Percentiles rank a stretch among this genome's conserved stretches.
phyloP scores from a whole-genome alignment of 1,140 invertebrate genomes.

The Augochlora pura region DNA sequence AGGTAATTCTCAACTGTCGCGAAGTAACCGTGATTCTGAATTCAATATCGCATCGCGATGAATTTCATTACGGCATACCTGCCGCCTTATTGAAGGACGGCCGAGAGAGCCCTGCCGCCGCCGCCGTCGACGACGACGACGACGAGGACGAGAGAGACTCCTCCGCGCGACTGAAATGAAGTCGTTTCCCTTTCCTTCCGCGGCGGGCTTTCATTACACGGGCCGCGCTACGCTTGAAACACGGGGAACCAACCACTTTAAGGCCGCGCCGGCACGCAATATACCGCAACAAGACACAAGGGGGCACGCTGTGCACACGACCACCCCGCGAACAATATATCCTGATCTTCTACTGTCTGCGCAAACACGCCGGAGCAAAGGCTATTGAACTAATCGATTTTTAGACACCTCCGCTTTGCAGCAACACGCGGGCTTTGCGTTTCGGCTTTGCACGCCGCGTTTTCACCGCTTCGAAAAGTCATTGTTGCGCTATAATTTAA shows the following conservation, averaged over 20 bases:
- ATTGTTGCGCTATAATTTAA: too few relatives aligned
- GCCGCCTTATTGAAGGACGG: constrained; percentile 25
- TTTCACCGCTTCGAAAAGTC: too few relatives aligned
- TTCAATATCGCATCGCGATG: constrained; percentile 44
- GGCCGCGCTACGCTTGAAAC: not conserved
- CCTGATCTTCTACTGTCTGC: not conserved
- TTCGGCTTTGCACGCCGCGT: too few relatives aligned
- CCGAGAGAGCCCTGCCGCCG: too few relatives aligned
- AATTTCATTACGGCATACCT: constrained; percentile 45
- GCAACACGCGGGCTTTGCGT: too few relatives aligned
- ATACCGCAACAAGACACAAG: not conserved
- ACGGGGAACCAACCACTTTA: not conserved
- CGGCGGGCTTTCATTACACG: constrained; percentile 19
- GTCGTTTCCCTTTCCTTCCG: not conserved
- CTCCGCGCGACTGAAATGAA: constrained; percentile 16
- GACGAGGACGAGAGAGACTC: constrained; percentile 15
- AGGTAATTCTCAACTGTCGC: constrained; percentile 35
- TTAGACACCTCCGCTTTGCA: too few relatives aligned
- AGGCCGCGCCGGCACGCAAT: constrained; percentile 4
- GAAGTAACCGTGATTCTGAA: constrained; percentile 40
- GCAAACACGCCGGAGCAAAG: too few relatives aligned
- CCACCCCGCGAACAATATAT: not conserved
- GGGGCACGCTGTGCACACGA: not conserved
- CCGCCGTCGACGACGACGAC: too few relatives aligned
- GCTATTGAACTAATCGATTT: too few relatives aligned